A percentile compares a stretch with the other conserved stretches of the same genome.
These are phyloP conservation scores for Aphidius colemani DNA, from an alignment of 2,888 invertebrate species.

Conservation along the genomic window DNA sequence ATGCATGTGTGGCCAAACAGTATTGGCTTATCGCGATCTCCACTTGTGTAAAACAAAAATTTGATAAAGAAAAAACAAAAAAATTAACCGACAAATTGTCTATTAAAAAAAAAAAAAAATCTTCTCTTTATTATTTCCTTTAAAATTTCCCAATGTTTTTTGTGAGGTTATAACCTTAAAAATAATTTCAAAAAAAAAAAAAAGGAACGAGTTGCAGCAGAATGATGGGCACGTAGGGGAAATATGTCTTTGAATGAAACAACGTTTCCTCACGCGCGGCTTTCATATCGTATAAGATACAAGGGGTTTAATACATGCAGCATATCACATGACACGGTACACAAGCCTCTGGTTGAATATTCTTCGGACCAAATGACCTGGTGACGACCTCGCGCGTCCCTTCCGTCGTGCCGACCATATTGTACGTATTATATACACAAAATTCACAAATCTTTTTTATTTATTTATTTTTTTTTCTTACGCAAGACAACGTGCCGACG, in stretches of 20 bases:
- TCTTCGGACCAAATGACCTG: slow-evolving; percentile 43
- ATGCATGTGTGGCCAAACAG: slow-evolving; percentile 28
- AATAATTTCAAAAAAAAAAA: slow-evolving; percentile 16
- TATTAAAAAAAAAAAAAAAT: slow-evolving; percentile 30
- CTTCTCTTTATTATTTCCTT: background rate
- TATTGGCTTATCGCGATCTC: slow-evolving; percentile 38
- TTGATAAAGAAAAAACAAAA: slow-evolving; percentile 33
- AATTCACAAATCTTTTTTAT: too few relatives aligned
- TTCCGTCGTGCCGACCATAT: slow-evolving; percentile 40
- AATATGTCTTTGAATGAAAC: slow-evolving; percentile 25
- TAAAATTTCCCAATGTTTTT: background rate
- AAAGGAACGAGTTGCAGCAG: slow-evolving; percentile 16
- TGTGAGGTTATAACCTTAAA: slow-evolving; percentile 4
- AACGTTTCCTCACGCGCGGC: slow-evolving; percentile 36
- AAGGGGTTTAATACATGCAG: slow-evolving; percentile 35
- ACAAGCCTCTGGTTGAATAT: slow-evolving; percentile 38
- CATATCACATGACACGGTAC: slow-evolving; percentile 56
- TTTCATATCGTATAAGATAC: slow-evolving; percentile 46
- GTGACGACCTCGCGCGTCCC: slow-evolving; percentile 46
- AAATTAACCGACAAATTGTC: slow-evolving; percentile 36
- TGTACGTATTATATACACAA: slow-evolving; percentile 27
- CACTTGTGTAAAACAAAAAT: slow-evolving; percentile 25
- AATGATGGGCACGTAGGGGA: slow-evolving; percentile 26
- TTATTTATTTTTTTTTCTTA: background rate
- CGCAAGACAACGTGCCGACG: background rate